Conservation (phyloP, 2,797 vertebrate species). For the Alauda arvensis region DNA sequence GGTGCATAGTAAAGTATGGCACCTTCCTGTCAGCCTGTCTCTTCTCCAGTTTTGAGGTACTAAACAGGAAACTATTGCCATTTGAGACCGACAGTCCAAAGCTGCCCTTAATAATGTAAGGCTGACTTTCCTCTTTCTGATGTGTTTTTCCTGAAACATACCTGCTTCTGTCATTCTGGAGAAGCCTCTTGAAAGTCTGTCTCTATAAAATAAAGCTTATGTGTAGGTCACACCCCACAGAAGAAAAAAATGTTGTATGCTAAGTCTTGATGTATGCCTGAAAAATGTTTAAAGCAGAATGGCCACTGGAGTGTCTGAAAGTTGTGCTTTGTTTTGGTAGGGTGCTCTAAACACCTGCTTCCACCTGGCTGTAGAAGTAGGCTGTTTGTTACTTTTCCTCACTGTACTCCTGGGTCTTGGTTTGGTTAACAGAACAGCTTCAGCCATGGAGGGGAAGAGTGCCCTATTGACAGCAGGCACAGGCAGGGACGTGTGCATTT, state of each 20-base stretch:
- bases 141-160: not conserved
- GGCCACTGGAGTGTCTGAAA: not conserved
- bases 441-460: not conserved
- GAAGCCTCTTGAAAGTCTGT: not conserved
- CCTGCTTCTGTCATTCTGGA: not conserved
- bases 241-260: not conserved
- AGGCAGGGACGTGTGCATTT: accelerated
- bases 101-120: not conserved
- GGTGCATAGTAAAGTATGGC: not conserved
- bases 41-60: not conserved
- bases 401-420: accelerated
- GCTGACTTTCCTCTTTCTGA: not conserved
- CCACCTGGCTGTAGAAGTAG: not conserved
- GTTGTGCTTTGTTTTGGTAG: not conserved
- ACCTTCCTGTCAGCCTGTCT: not conserved
- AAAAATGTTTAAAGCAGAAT: not conserved
- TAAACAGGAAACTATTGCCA: not conserved
- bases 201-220: not conserved
- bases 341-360: not conserved
- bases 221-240: not conserved
- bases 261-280: not conserved
- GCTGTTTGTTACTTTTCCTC: not conserved
- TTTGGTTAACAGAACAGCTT: not conserved
- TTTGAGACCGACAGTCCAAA: not conserved
- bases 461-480: not conserved